Conservation (phyloP, 2,797 vertebrate genomes). For the Pogonophryne albipinna region DNA sequence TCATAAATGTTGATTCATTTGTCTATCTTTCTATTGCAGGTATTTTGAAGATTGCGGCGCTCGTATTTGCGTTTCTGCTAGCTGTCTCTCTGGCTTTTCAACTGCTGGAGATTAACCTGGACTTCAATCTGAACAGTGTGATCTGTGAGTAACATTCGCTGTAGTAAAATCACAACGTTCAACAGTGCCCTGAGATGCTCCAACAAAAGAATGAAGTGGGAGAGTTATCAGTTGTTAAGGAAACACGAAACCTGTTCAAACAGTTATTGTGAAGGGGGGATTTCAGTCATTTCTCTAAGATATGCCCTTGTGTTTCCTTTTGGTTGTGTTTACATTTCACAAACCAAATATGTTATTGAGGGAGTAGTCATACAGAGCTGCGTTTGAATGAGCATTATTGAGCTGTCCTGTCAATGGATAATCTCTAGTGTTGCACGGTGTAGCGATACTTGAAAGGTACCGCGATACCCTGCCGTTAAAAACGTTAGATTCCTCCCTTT, state of each 20-base stretch:
- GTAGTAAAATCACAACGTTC: too few relatives aligned
- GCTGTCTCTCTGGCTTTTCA: conserved; percentile 92
- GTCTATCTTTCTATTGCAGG: conserved; percentile 71
- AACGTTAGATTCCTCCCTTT: too few relatives aligned
- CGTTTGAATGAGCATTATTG: not conserved
- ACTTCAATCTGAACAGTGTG: conserved; percentile 86
- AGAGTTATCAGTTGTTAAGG: not conserved
- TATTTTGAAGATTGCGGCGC: conserved; percentile 87
- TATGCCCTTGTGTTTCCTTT: not conserved
- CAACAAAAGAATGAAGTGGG: too few relatives aligned
- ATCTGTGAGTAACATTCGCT: conserved; percentile 86
- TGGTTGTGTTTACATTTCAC: not conserved
- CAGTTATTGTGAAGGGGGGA: too few relatives aligned
- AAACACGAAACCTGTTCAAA: not conserved
- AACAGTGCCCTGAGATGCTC: too few relatives aligned
- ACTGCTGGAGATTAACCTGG: conserved; percentile 92
- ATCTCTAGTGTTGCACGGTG: too few relatives aligned
- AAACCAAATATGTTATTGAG: not conserved
- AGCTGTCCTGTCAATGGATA: too few relatives aligned
- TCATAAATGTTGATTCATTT: not conserved
- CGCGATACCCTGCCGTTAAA: too few relatives aligned
- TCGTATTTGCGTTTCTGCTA: conserved; percentile 88
- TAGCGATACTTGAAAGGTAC: too few relatives aligned
- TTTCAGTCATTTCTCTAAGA: not conserved
- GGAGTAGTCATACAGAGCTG: not conserved